A percentile compares a stretch with the other conserved stretches of the same genome.
Conservation (phyloP, 2,888 invertebrate species). For the Globia sparganii region DNA sequence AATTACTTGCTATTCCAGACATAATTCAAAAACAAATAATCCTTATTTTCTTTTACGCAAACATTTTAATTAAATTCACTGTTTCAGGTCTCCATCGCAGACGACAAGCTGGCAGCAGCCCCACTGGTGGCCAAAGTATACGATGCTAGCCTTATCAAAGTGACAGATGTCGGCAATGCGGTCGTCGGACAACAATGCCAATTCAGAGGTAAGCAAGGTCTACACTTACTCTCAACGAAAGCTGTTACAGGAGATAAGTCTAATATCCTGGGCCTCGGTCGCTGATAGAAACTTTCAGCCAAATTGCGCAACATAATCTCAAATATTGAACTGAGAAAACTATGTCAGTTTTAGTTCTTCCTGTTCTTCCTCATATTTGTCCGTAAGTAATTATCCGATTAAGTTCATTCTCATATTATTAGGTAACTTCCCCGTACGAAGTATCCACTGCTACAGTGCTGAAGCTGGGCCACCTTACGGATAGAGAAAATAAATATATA, state of each 20-base stretch:
- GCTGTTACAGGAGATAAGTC: background rate
- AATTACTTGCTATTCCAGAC: background rate
- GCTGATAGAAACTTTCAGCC: background rate
- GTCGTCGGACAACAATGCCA: slow-evolving; percentile 98
- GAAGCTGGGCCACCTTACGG: background rate
- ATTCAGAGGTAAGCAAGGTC: slow-evolving; percentile 94
- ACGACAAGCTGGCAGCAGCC: slow-evolving; percentile 96
- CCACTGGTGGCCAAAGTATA: slow-evolving; percentile 98
- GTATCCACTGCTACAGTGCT: background rate
- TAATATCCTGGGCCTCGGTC: background rate
- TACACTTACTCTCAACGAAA: background rate
- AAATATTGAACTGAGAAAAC: background rate
- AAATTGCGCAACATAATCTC: background rate
- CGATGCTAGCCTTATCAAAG: slow-evolving; percentile 97
- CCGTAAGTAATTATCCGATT: background rate
- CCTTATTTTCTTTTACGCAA: background rate
- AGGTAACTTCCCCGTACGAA: background rate
- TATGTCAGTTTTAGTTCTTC: too few species aligned
- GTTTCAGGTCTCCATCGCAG: slow-evolving; percentile 93
- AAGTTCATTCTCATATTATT: background rate
- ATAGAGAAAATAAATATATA: too few species aligned
- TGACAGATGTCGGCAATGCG: slow-evolving; percentile 98
- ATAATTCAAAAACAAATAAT: background rate
- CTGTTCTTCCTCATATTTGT: too few species aligned
- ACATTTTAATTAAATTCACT: slow-evolving; percentile 10